Conservation (phyloP, 2,888 invertebrate genomes). For the Eupithecia exiguata region DNA sequence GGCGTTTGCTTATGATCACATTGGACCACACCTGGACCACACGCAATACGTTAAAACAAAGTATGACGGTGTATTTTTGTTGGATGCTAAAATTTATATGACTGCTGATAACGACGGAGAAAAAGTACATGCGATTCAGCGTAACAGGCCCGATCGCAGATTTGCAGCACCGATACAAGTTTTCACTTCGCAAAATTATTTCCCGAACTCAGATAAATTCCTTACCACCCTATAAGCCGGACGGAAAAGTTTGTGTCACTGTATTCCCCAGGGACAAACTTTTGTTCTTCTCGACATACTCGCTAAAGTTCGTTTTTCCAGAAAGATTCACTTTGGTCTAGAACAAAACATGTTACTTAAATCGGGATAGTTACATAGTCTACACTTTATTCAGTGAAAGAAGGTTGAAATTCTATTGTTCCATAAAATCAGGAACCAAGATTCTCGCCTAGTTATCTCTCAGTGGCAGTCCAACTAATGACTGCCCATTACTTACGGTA, state of each 20-base stretch:
- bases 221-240: not conserved
- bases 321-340: not conserved
- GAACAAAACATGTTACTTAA: not conserved
- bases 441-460: not conserved
- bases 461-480: slow-evolving; percentile 3
- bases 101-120: too few relatives aligned
- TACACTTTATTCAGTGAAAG: not conserved
- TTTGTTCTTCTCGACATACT: not conserved
- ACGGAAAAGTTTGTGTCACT: not conserved
- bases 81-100: too few relatives aligned
- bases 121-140: not conserved
- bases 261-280: not conserved
- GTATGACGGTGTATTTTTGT: too few relatives aligned
- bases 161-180: not conserved
- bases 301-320: not conserved
- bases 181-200: not conserved
- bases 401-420: slow-evolving; percentile 3
- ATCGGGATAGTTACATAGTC: too few relatives aligned
- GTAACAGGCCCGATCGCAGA: not conserved
- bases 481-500: slow-evolving; percentile 3
- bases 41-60: too few relatives aligned
- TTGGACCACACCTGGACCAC: too few relatives aligned
- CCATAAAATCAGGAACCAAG: not conserved
- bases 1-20: too few relatives aligned
- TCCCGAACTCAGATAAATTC: not conserved